Base-by-base conservation (phyloP, 2,888 invertebrate genomes). In the Orchesellides sinensis region DNA sequence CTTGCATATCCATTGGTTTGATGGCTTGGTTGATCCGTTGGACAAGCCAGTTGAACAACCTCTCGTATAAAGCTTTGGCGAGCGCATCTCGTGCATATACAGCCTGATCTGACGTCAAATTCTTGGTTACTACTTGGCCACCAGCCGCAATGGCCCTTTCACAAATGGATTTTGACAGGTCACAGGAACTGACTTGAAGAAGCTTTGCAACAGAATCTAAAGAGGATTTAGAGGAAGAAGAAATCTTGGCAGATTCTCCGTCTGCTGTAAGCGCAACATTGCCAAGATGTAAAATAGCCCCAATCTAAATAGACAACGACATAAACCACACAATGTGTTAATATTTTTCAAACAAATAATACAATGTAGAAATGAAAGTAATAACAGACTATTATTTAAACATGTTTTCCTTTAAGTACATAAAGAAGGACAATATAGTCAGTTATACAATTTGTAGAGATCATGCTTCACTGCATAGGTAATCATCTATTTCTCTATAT, bases 101-200 rank as follows among this genome's bases (percentile, higher is more conserved):
- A 0, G 94, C 93, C 89, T 94, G 93, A 85, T 93, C 93, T 93
- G 95, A 92, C 69, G 96, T 96, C 90, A 98, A 97, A 86, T 94
- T 94, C 91, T 98, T 98, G 90, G 95, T 93, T 92, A 97, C 94
- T 17, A 97, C 94, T 90, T 96, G 96, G 86, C 98, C 98, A 12
- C 96, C 95, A 0, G 98, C 98, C 0, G 98, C 95, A 88, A 99
- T 96, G 61, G 97, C 96, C 81, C 98, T 92, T 81, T 95, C 95
- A 74, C 95, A 95, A 89, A 99, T 91, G 0, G 97, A 94, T 40
- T 93, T 92, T 19, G 92, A 93, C 40, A 98, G 91, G 40, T 94
- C 94, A 21, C 91, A 91, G 81, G 92, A 93, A 0, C 93, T 91
- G 8, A 96, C 94, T 29, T 92, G 90, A 90, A 95, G 90, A 90